phyloP scores from a whole-genome alignment of 2,113 vertebrate genomes.

The Ammodytes dubius region DNA sequence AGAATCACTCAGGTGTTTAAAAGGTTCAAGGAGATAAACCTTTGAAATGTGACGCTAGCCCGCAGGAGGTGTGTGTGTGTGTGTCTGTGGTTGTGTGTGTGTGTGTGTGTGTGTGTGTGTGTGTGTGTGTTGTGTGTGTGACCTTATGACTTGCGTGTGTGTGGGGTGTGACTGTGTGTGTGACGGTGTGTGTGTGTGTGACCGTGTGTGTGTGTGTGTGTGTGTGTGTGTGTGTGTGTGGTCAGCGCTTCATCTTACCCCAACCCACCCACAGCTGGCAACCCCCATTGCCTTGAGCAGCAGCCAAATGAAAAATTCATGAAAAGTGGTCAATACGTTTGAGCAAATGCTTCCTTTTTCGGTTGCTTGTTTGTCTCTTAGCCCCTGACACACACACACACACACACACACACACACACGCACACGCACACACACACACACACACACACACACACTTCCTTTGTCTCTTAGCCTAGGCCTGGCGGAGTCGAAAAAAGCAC shows the following conservation, averaged over 20 bases:
- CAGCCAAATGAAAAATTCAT: constrained; percentile 72
- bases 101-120: too few species aligned
- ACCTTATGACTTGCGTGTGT: too few species aligned
- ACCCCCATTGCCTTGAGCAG: constrained; percentile 63
- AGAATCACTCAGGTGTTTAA: constrained; percentile 72
- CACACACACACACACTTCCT: neutral
- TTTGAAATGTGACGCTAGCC: constrained; percentile 50
- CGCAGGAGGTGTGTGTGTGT: neutral
- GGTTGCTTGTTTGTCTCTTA: constrained; percentile 43
- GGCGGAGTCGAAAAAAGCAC: constrained; percentile 25
- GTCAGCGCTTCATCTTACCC: constrained; percentile 53
- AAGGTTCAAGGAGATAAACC: constrained; percentile 69
- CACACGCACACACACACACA: too few species aligned
- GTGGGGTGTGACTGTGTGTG: too few species aligned
- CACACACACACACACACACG: too few species aligned
- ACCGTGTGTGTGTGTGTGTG: constrained; percentile 20
- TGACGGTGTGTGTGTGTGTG: too few species aligned
- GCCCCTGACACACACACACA: too few species aligned
- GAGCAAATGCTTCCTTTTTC: constrained; percentile 69
- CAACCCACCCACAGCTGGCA: constrained; percentile 53
- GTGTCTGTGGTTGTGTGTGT: too few species aligned
- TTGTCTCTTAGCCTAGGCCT: constrained; percentile 21
- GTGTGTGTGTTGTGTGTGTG: too few species aligned
- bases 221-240: constrained; percentile 23
- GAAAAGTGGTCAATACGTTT: constrained; percentile 70